A percentile compares a stretch with the other conserved stretches of the same genome.
Conservation (phyloP, 2,888 invertebrate genomes). For the Capitulum mitella region DNA sequence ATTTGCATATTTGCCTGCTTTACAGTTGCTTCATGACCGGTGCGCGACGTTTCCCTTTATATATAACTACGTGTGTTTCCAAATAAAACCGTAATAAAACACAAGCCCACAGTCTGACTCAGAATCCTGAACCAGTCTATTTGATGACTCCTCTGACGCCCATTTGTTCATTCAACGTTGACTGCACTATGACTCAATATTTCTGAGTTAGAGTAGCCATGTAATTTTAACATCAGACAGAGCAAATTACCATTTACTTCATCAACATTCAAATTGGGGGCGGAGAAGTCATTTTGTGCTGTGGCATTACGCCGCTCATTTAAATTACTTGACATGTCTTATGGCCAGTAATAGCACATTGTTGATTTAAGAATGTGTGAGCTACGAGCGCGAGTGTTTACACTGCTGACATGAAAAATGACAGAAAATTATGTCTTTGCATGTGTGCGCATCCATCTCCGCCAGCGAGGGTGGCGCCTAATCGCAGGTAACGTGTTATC, state of each 20-base stretch:
- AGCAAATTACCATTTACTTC: background rate
- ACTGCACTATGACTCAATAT: constrained; percentile 13
- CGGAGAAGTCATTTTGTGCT: background rate
- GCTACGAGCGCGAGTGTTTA: background rate
- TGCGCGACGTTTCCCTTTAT: too few species aligned
- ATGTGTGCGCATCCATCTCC: background rate
- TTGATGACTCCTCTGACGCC: too few species aligned
- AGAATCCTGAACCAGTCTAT: too few species aligned
- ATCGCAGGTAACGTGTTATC: background rate
- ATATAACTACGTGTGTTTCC: too few species aligned
- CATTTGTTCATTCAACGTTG: too few species aligned
- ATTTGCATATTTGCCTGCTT: too few species aligned
- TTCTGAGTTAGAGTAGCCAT: background rate
- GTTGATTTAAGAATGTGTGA: constrained; percentile 10
- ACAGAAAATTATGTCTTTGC: constrained; percentile 17
- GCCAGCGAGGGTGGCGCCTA: background rate
- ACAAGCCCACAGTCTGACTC: too few species aligned
- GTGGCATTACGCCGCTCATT: background rate
- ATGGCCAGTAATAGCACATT: constrained; percentile 18
- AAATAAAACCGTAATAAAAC: too few species aligned
- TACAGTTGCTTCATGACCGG: too few species aligned
- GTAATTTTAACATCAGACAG: background rate
- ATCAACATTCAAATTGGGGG: constrained; percentile 21
- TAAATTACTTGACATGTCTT: constrained; percentile 14
- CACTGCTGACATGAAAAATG: background rate